A percentile compares a stretch with the other conserved stretches of the same genome.
phyloP scores from a whole-genome alignment of 2,113 vertebrate genomes.

The Electrona antarctica region DNA sequence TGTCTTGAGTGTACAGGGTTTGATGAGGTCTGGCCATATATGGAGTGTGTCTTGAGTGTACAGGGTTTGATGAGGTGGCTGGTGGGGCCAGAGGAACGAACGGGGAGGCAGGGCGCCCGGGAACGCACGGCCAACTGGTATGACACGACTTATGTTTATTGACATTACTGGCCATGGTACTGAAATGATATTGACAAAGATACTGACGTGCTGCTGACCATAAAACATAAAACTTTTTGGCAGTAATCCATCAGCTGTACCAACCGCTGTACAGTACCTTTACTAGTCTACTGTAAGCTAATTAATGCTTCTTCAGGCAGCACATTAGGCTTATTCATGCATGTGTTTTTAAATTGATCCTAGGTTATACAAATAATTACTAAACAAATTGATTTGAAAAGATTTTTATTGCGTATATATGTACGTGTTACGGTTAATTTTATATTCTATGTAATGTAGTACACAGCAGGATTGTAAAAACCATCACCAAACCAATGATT shows the following conservation, averaged over 20 bases:
- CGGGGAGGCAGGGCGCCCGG: too few species aligned
- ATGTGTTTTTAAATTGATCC: neutral
- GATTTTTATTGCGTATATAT: constrained; percentile 70
- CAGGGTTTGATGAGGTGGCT: too few species aligned
- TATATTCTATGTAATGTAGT: constrained; percentile 57
- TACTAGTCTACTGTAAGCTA: neutral
- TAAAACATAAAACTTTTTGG: too few species aligned
- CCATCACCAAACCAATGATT: constrained; percentile 64
- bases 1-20: too few species aligned
- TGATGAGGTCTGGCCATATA: too few species aligned
- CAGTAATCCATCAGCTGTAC: too few species aligned
- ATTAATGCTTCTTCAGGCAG: neutral
- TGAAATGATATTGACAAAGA: too few species aligned
- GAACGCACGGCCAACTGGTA: too few species aligned
- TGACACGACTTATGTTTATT: too few species aligned
- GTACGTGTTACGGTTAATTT: constrained; percentile 54
- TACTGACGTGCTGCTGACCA: neutral
- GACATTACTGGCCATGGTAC: too few species aligned
- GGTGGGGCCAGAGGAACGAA: too few species aligned
- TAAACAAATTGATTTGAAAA: constrained; percentile 23
- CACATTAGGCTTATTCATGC: neutral
- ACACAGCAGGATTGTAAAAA: constrained; percentile 63
- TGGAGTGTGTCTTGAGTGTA: too few species aligned
- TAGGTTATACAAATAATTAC: neutral
- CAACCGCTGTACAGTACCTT: neutral